A percentile compares a stretch with the other conserved stretches of the same genome.
These are phyloP conservation scores for Halictus ligatus DNA, from an alignment of 2,888 invertebrate genomes.

Conservation along the genomic window DNA sequence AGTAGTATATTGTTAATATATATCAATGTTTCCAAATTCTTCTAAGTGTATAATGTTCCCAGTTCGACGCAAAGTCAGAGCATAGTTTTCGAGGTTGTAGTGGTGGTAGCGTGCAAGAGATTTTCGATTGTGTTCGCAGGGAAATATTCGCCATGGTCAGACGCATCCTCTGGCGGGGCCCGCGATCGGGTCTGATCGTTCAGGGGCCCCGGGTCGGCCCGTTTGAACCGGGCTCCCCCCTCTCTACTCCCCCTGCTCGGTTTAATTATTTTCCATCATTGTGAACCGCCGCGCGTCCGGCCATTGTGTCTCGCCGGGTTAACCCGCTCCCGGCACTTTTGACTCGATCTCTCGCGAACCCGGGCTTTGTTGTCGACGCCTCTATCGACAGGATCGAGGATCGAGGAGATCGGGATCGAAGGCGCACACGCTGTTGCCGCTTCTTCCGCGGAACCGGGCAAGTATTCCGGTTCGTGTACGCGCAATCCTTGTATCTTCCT, in stretches of 20 bases:
- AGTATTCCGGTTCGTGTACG: not conserved
- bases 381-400: slow-evolving; percentile 49
- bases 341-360: slow-evolving; percentile 57
- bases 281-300: slow-evolving; percentile 71
- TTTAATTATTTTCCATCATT: slow-evolving; percentile 81
- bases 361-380: slow-evolving; percentile 64
- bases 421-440: slow-evolving; percentile 27
- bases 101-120: not conserved
- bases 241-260: slow-evolving; percentile 62
- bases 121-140: not conserved
- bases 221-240: slow-evolving; percentile 72
- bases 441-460: slow-evolving; percentile 6
- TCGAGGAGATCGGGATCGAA: slow-evolving; percentile 13
- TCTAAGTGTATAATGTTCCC: no score
- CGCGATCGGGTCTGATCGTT: slow-evolving; percentile 70
- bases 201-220: slow-evolving; percentile 70
- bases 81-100: not conserved
- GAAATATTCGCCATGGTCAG: slow-evolving; percentile 38
- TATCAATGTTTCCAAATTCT: no score
- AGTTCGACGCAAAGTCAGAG: not conserved
- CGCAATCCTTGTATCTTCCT: not conserved
- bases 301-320: slow-evolving; percentile 70
- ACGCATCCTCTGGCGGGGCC: slow-evolving; percentile 30
- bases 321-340: slow-evolving; percentile 52
- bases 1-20: no score